Evolutionary conservation across 2,888 invertebrate species (phyloP).

Genomic region (Notocelia uddmanniana): DNA sequence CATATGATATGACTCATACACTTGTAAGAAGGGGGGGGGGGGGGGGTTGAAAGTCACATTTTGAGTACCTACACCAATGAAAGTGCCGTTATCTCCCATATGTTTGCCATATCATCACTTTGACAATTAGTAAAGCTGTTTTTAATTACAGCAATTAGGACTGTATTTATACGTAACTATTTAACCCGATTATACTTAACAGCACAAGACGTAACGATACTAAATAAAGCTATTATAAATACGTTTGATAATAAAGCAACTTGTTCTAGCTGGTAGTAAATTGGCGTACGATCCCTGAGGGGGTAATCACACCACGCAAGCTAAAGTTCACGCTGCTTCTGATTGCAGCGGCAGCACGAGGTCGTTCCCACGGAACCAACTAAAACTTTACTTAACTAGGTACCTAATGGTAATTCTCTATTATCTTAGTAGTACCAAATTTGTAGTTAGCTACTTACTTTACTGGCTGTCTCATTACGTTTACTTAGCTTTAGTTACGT

Average conservation of each 20-base stretch:
- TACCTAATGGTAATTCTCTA: background rate
- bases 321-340: slow-evolving; percentile 27
- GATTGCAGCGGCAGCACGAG: slow-evolving; percentile 21
- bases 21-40: too few relatives aligned
- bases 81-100: too few relatives aligned
- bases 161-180: too few relatives aligned
- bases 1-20: too few relatives aligned
- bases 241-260: slow-evolving; percentile 16
- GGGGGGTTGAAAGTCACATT: too few relatives aligned
- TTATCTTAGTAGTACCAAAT: background rate
- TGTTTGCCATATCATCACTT: too few relatives aligned
- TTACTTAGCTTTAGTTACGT: background rate
- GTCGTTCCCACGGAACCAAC: slow-evolving; percentile 22
- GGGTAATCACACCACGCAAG: slow-evolving; percentile 30
- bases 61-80: too few relatives aligned
- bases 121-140: too few relatives aligned
- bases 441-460: background rate
- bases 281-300: slow-evolving; percentile 20
- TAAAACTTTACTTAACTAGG: slow-evolving; percentile 22
- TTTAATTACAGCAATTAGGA: too few relatives aligned
- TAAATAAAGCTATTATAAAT: background rate
- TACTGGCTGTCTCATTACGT: background rate
- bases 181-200: too few relatives aligned
- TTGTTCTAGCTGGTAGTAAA: slow-evolving; percentile 11
- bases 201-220: background rate